Base-by-base conservation (phyloP, 2,888 invertebrate species). In the Coenonympha glycerion region DNA sequence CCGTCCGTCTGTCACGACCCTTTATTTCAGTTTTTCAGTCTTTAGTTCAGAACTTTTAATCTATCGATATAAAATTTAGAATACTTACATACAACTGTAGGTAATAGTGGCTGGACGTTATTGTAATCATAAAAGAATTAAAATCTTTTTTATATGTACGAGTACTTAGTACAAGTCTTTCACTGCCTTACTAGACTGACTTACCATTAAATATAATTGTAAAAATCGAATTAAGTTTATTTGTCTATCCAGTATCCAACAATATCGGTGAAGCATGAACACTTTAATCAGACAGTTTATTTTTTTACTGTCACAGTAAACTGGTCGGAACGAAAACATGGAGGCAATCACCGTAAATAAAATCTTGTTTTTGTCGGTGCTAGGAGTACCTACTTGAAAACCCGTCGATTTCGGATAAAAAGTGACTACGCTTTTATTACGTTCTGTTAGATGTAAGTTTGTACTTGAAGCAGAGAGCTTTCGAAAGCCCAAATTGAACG, bases 271-370 rank as follows among this genome's bases (percentile, higher is more conserved):
- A 33, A n/a, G 13, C 22, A 26, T n/a, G n/a, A n/a, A n/a, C 5
- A 6, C 18, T 6, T 34, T 34, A 34, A 45, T 34, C 26, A 37
- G 36, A 13, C 46, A 18, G 13, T 19, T 37, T 46, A 37, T 46
- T 6, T 36, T 18, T 46, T 16, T 19, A 34, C 34, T 37, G 37
- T 37, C 28, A 37, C 13, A 46, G 37, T 46, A 28, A 46, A 46
- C 36, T 28, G 28, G 46, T 28, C 28, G 28, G 19, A 37, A 30
- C n/a, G 42, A 41, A 44, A 41, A 49, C 37, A 33, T 45, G 31
- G 24, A 44, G 48, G 44, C 31, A 52, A 48, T 52, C 42, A 48
- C 22, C 47, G 30, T 48, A 48, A 48, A 44, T 19, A 34, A 37
- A 26, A 34, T 40, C 44, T 33, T 21, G 24, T 47, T 47, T 41